Percentiles rank a stretch among this genome's conserved stretches.
Conservation (phyloP, 2,113 vertebrate genomes). For the Brachyhypopomus occidentalis region DNA sequence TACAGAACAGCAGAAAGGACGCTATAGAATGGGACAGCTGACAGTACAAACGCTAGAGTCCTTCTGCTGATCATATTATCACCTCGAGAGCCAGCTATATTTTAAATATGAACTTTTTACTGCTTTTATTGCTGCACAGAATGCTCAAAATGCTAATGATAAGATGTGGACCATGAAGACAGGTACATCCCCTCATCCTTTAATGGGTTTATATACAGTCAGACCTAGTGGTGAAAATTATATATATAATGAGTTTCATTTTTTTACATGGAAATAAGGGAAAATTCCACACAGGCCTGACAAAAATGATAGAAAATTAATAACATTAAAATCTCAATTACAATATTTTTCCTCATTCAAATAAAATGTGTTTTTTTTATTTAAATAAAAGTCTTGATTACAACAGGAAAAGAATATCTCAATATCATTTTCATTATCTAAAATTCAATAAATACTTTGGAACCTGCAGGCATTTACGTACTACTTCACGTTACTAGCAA, state of each 20-base stretch:
- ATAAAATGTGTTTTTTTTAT: not conserved
- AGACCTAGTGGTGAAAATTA: not conserved
- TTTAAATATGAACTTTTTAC: conserved; percentile 20
- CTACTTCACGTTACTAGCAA: not conserved
- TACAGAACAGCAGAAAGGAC: conserved; percentile 15
- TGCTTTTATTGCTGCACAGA: conserved; percentile 3
- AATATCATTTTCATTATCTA: conserved; percentile 2
- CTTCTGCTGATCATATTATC: conserved; percentile 75
- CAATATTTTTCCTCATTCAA: too few species aligned
- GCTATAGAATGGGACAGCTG: not conserved
- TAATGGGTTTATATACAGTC: not conserved
- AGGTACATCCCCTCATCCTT: not conserved
- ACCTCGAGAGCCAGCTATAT: conserved; percentile 55
- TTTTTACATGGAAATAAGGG: too few species aligned
- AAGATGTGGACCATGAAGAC: conserved; percentile 17
- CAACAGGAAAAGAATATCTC: not conserved
- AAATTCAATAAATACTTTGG: not conserved
- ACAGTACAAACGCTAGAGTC: conserved; percentile 59
- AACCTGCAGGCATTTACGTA: not conserved
- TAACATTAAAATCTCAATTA: too few species aligned
- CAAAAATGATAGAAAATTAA: too few species aligned
- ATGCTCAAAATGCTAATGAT: conserved; percentile 7
- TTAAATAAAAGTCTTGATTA: too few species aligned
- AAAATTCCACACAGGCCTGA: not conserved
- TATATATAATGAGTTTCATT: not conserved